phyloP scores from a whole-genome alignment of 2,888 invertebrate species.

The Heteromurus nitidus region DNA sequence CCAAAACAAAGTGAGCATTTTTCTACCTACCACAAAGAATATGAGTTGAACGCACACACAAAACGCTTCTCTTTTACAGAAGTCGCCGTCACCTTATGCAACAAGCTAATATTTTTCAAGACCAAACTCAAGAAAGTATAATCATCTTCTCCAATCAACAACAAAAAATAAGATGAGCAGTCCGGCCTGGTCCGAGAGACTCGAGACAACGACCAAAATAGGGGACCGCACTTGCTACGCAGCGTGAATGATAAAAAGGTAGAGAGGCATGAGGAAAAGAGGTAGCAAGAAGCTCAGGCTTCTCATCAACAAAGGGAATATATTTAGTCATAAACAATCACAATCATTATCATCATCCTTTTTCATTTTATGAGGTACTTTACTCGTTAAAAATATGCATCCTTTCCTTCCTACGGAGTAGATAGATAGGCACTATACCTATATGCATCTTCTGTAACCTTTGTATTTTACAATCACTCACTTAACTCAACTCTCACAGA shows the following conservation, averaged over 20 bases:
- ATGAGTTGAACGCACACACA: too few relatives aligned
- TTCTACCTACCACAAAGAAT: conserved; percentile 57
- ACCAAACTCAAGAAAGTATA: conserved; percentile 13
- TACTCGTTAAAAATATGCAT: conserved; percentile 32
- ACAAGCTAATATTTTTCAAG: conserved; percentile 1
- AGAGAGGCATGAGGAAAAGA: conserved; percentile 18
- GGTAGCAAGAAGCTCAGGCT: neutral
- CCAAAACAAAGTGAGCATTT: neutral
- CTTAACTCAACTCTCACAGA: too few relatives aligned
- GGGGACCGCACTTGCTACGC: too few relatives aligned
- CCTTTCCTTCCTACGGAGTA: neutral
- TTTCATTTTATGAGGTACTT: conserved; percentile 39
- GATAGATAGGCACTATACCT: neutral
- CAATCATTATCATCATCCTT: conserved; percentile 9
- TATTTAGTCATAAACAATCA: conserved; percentile 9
- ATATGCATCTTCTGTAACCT: conserved; percentile 8
- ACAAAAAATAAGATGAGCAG: neutral
- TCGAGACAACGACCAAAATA: neutral
- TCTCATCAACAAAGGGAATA: neutral
- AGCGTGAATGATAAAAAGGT: neutral
- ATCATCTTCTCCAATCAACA: conserved; percentile 26
- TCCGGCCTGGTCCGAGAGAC: neutral
- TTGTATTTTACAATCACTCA: neutral
- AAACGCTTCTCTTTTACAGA: conserved; percentile 11
- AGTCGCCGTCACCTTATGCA: conserved; percentile 28